These are phyloP conservation scores for Stictocephala bisonia DNA, from an alignment of 2,888 invertebrate species.

Conservation along the genomic window DNA sequence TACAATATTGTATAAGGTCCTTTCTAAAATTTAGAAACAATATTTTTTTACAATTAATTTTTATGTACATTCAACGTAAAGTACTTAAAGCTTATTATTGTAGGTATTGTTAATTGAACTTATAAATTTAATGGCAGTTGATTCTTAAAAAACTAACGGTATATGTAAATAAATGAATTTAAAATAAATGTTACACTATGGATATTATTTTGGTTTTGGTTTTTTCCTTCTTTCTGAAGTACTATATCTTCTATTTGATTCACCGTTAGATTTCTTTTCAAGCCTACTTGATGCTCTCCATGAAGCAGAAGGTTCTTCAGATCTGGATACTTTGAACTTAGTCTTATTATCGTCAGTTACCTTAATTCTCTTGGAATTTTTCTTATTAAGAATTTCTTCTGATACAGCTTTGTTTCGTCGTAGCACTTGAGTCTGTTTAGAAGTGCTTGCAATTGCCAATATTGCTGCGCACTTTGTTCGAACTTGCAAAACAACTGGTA, in stretches of 20 bases:
- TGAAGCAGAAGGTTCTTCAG: slow-evolving; percentile 38
- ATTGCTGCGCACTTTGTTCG: slow-evolving; percentile 49
- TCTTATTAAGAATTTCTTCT: slow-evolving; percentile 45
- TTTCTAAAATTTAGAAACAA: no score
- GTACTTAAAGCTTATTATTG: no score
- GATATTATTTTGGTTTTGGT: slow-evolving; percentile 51
- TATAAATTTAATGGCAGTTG: no score
- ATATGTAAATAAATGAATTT: no score
- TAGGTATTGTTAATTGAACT: no score
- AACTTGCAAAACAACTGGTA: slow-evolving; percentile 43
- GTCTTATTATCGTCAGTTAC: slow-evolving; percentile 44
- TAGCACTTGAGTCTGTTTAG: slow-evolving; percentile 25
- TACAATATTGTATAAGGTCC: no score
- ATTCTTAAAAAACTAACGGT: no score
- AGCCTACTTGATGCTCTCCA: slow-evolving; percentile 45
- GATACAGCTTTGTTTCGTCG: slow-evolving; percentile 27
- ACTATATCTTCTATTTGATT: slow-evolving; percentile 40
- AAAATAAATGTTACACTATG: no score
- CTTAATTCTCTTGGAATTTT: slow-evolving; percentile 47
- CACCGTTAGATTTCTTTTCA: slow-evolving; percentile 49
- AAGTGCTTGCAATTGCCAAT: slow-evolving; percentile 33
- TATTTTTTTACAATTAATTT: no score
- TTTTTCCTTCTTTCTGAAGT: slow-evolving; percentile 51
- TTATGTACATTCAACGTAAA: no score
- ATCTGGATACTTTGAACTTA: slow-evolving; percentile 41